Evolutionary conservation across 2,888 invertebrate genomes (phyloP).

Genomic region (Gisinianus flammeolus): DNA sequence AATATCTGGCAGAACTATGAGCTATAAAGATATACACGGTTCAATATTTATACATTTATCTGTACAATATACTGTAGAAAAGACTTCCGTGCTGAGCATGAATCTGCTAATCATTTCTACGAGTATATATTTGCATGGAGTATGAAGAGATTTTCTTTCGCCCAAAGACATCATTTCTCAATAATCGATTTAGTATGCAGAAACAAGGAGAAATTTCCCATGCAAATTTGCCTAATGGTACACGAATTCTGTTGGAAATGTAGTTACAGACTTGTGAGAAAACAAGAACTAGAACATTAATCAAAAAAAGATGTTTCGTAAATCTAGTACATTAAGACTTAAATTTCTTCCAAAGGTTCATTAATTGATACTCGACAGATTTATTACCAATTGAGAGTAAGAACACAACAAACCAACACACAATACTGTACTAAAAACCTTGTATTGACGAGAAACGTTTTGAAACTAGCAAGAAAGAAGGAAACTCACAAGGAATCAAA

Average conservation of each 20-base stretch:
- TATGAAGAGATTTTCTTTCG: too few species aligned
- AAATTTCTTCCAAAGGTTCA: constrained; percentile 16
- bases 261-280: background rate
- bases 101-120: too few species aligned
- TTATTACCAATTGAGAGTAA: constrained; percentile 7
- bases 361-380: constrained; percentile 32
- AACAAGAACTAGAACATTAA: constrained; percentile 11
- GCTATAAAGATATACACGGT: too few species aligned
- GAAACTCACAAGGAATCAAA: too few species aligned
- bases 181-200: too few species aligned
- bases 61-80: too few species aligned
- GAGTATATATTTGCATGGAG: too few species aligned
- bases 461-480: background rate
- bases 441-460: background rate
- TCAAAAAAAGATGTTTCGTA: background rate
- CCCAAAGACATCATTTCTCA: background rate
- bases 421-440: background rate
- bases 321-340: constrained; percentile 10
- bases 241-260: background rate
- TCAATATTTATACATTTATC: too few species aligned
- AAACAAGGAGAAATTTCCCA: background rate
- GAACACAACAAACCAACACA: too few species aligned
- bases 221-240: background rate
- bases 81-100: too few species aligned
- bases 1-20: too few species aligned